phyloP scores from a whole-genome alignment of 2,797 vertebrate genomes.

The Oreortyx pictus region DNA sequence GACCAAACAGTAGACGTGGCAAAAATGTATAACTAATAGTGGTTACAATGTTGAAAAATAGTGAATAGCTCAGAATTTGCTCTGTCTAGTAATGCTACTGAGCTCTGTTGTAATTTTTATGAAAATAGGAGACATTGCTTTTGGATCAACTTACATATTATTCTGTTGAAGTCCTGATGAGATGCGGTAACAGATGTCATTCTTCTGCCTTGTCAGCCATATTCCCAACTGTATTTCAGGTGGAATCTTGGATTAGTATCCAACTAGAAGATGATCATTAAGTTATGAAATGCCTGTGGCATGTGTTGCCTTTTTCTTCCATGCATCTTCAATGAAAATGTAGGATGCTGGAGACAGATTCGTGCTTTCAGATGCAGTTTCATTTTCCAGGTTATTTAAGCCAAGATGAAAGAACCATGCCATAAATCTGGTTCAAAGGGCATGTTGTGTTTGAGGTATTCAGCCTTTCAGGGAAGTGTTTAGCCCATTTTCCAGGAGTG shows the following conservation, averaged over 20 bases:
- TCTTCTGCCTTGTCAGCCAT: background rate
- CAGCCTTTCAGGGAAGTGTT: background rate
- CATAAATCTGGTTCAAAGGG: background rate
- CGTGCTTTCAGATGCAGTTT: background rate
- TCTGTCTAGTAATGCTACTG: too few relatives aligned
- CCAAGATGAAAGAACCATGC: background rate
- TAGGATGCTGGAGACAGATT: background rate
- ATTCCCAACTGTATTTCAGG: background rate
- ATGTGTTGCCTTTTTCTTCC: background rate
- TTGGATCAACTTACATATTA: background rate
- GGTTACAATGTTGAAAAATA: too few relatives aligned
- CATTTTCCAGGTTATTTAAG: background rate
- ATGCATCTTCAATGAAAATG: background rate
- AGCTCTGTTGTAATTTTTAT: too few relatives aligned
- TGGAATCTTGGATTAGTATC: background rate
- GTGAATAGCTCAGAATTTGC: too few relatives aligned
- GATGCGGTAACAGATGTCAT: background rate
- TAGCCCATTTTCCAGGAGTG: background rate
- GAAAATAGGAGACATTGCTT: too few relatives aligned
- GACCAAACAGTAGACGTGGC: too few relatives aligned
- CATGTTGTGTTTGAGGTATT: fast-evolving
- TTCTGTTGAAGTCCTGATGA: background rate
- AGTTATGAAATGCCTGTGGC: background rate
- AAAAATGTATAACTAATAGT: too few relatives aligned
- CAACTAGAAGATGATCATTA: background rate